Evolutionary conservation across 2,888 invertebrate genomes (phyloP), one percentile per base, ranked within the genome.

Genomic region (Drosophila borealis): DNA sequence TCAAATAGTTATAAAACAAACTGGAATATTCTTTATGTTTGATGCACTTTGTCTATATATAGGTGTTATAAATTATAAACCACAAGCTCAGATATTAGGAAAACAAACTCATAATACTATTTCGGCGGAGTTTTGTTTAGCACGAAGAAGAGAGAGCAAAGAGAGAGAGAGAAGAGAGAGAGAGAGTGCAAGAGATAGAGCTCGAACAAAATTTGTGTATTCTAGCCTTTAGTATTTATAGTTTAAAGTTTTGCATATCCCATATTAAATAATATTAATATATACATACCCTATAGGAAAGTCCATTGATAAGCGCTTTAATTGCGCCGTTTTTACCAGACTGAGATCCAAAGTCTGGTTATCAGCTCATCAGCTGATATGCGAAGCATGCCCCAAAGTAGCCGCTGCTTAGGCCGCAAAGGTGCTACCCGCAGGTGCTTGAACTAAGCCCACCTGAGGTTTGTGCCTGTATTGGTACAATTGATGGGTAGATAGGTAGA

Each of bases 341-440:
- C 44, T 46, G 13, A 46, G 59, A 41, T 50, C 19, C 6, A 57
- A 50, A 50, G 73, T 29, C n/a, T 13, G 44, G 48, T 46, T 55
- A 66, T 60, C 66, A 73, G 46, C 50, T 49, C 34, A 61, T 69
- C 36, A 61, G 21, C 64, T 64, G 74, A 75, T 78, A 78, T 39
- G 57, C 44, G 34, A 50, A 42, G 42, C 19, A 36, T 5, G 51
- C 6, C 25, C 29, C 13, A 46, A 17, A 14, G 33, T 11, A 41
- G 11, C 42, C 10, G 48, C 21, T 48, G 44, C 42, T 29, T 36
- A 36, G 61, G 37, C 45, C 37, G 21, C 55, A 45, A 56, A 71
- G 29, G 2, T 29, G 8, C 29, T 46, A 34, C 34, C 29, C 19
- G 33, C 34, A n/a, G 21, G 17, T 51, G 25, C 4, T 25, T 11